Percentiles rank a stretch among this genome's conserved stretches.
These are phyloP conservation scores for Kryphioiulus occultus DNA, from an alignment of 2,888 invertebrate genomes.

Conservation along the genomic window DNA sequence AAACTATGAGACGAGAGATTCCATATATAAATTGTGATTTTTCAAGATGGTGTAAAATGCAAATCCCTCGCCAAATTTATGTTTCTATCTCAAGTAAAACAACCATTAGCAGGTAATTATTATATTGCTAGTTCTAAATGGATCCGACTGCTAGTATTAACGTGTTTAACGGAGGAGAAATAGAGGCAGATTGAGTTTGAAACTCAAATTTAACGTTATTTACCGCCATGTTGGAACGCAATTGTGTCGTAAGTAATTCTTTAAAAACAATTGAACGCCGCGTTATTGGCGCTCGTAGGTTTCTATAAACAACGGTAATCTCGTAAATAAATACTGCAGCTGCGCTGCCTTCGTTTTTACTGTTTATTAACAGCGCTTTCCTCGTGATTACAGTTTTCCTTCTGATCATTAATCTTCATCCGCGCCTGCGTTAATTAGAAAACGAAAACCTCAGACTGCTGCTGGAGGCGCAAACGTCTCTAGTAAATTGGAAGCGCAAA, in stretches of 20 bases:
- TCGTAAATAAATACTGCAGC: not conserved
- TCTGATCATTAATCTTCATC: constrained; percentile 23
- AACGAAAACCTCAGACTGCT: not conserved
- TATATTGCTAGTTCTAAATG: too few species aligned
- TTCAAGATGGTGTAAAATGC: too few species aligned
- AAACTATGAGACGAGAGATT: too few species aligned
- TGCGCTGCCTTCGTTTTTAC: not conserved
- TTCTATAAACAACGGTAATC: not conserved
- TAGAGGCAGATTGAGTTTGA: too few species aligned
- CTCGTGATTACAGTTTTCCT: constrained; percentile 23
- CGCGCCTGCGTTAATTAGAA: constrained; percentile 17
- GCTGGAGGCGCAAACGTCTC: not conserved
- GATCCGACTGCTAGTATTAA: too few species aligned
- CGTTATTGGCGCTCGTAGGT: not conserved
- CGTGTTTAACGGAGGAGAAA: too few species aligned
- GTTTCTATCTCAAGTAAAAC: too few species aligned
- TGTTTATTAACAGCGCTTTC: not conserved
- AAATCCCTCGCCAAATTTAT: too few species aligned
- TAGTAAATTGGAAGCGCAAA: constrained; percentile 16
- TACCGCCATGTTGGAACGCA: not conserved
- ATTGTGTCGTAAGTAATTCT: not conserved
- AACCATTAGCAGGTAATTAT: too few species aligned
- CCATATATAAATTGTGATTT: too few species aligned
- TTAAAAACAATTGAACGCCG: not conserved
- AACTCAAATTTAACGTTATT: too few species aligned